Conservation (phyloP, 2,113 vertebrate genomes). For the Saimiri boliviensis region DNA sequence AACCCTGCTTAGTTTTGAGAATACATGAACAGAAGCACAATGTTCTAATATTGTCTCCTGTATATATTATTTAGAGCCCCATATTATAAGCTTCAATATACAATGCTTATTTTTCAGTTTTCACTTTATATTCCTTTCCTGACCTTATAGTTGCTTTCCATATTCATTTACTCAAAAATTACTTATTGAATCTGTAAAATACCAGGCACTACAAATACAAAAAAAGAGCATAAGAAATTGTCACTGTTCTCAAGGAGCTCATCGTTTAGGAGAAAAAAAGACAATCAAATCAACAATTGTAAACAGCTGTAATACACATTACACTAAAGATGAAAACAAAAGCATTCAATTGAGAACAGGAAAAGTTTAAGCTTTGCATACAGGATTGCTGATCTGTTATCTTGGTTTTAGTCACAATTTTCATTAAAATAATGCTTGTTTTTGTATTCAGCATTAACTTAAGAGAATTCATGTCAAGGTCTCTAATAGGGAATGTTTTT, state of each 20-base stretch:
- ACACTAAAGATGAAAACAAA: not conserved
- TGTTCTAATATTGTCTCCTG: not conserved
- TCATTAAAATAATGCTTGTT: not conserved
- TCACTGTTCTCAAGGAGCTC: not conserved
- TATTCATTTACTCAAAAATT: not conserved
- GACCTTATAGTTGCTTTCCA: not conserved
- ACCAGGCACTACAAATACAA: not conserved
- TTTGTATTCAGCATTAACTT: not conserved
- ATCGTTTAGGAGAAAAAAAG: not conserved
- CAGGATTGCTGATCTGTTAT: not conserved
- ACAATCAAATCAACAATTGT: not conserved
- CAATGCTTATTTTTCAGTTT: not conserved
- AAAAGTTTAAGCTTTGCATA: not conserved
- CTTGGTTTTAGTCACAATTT: not conserved
- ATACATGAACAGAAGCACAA: not conserved
- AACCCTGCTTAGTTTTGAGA: not conserved
- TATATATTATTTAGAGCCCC: not conserved
- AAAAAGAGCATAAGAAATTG: not conserved
- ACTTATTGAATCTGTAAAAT: not conserved
- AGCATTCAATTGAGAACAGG: not conserved
- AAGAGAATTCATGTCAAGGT: not conserved
- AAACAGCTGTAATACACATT: not conserved
- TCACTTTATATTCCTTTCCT: not conserved
- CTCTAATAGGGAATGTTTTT: not conserved
- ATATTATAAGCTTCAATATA: not conserved